phyloP scores from a whole-genome alignment of 2,888 invertebrate genomes.

The Lacanobia oleracea region DNA sequence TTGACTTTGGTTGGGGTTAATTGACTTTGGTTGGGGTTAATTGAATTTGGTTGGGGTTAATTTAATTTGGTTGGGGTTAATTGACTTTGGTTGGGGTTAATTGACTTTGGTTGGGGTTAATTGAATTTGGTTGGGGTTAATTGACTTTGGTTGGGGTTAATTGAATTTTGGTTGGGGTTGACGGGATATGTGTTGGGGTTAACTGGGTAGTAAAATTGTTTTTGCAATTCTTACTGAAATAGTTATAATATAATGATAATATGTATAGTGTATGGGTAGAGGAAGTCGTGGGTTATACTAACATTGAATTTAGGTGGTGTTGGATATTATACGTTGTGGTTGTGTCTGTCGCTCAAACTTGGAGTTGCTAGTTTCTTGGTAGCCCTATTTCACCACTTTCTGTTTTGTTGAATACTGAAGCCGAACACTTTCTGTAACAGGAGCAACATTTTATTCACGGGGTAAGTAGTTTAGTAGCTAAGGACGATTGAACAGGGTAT shows the following conservation, averaged over 20 bases:
- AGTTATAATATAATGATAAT: neutral
- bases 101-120: neutral
- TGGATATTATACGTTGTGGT: neutral
- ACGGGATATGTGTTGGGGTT: neutral
- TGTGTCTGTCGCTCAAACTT: constrained; percentile 14
- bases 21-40: no score
- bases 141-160: neutral
- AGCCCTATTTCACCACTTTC: neutral
- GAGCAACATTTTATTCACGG: neutral
- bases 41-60: no score
- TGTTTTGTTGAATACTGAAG: neutral
- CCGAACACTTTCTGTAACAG: neutral
- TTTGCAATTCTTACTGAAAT: neutral
- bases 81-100: neutral
- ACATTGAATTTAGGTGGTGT: constrained; percentile 10
- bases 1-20: no score
- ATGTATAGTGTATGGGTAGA: no score
- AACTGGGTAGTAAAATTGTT: neutral
- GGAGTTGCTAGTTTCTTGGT: constrained; percentile 15
- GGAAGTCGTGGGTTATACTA: neutral
- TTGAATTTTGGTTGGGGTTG: neutral
- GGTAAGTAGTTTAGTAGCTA: neutral
- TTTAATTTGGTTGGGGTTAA: no score
- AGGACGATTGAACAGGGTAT: neutral
- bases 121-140: neutral